These are phyloP conservation scores for Pelochelys cantorii DNA, from an alignment of 2,797 vertebrate species.

Conservation along the genomic window DNA sequence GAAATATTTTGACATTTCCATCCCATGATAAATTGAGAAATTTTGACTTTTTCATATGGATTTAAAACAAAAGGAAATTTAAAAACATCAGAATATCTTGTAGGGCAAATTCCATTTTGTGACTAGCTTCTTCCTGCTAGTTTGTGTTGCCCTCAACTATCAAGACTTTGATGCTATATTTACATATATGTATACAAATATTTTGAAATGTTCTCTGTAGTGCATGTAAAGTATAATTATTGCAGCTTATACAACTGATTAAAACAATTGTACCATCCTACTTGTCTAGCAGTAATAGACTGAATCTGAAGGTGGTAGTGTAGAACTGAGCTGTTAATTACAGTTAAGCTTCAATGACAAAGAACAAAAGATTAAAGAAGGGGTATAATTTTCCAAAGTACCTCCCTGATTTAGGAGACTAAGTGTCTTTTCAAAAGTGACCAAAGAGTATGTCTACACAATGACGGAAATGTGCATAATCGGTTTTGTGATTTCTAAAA, in stretches of 20 bases:
- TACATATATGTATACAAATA: not conserved
- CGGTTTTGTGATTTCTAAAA: not conserved
- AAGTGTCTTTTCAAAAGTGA: not conserved
- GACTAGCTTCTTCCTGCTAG: not conserved
- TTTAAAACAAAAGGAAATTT: not conserved
- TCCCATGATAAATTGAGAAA: not conserved
- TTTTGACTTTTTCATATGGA: not conserved
- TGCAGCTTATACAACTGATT: rapidly evolving
- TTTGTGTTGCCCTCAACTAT: not conserved
- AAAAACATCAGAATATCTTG: not conserved
- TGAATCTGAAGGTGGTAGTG: not conserved
- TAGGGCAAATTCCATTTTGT: not conserved
- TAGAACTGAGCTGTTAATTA: not conserved
- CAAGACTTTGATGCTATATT: rapidly evolving
- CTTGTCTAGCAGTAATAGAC: not conserved
- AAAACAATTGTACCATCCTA: not conserved
- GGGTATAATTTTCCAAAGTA: not conserved
- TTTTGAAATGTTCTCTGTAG: not conserved
- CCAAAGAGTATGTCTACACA: not conserved
- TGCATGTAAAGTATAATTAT: not conserved
- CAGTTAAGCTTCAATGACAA: not conserved
- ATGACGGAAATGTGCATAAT: not conserved
- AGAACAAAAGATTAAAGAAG: not conserved
- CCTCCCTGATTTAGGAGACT: not conserved
- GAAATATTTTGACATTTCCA: not conserved